phyloP scores from a whole-genome alignment of 2,113 vertebrate species.

The Brienomyrus longianalis region DNA sequence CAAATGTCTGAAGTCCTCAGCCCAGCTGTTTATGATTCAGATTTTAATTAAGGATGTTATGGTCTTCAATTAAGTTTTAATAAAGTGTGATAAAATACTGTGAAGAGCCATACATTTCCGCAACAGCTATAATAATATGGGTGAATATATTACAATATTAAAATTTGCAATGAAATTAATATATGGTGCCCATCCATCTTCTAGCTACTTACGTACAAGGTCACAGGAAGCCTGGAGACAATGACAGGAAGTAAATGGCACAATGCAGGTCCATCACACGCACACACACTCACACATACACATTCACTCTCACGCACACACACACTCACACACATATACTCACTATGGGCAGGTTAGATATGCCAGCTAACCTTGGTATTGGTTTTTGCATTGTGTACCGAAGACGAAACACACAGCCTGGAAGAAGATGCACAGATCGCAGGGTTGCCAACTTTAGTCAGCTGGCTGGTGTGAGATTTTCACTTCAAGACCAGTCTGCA shows the following conservation, averaged over 20 bases:
- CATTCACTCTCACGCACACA: not conserved
- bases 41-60: constrained; percentile 1
- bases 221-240: not conserved
- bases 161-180: not conserved
- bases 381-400: not conserved
- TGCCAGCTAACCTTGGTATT: not conserved
- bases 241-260: not conserved
- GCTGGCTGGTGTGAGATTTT: not conserved
- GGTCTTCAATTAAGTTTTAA: not conserved
- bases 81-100: not conserved
- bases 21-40: not conserved
- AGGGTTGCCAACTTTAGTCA: not conserved
- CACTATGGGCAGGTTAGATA: not conserved
- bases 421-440: not conserved
- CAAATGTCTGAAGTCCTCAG: not conserved
- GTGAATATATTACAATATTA: not conserved
- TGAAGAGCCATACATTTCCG: not conserved
- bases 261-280: not conserved
- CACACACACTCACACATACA: not conserved
- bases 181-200: not conserved
- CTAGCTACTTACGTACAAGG: not conserved
- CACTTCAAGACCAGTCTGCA: not conserved
- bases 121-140: not conserved
- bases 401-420: not conserved
- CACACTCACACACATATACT: not conserved